Percentiles rank a stretch among this genome's conserved stretches.
phyloP scores from a whole-genome alignment of 1,140 invertebrate genomes.

The Listronotus oregonensis region DNA sequence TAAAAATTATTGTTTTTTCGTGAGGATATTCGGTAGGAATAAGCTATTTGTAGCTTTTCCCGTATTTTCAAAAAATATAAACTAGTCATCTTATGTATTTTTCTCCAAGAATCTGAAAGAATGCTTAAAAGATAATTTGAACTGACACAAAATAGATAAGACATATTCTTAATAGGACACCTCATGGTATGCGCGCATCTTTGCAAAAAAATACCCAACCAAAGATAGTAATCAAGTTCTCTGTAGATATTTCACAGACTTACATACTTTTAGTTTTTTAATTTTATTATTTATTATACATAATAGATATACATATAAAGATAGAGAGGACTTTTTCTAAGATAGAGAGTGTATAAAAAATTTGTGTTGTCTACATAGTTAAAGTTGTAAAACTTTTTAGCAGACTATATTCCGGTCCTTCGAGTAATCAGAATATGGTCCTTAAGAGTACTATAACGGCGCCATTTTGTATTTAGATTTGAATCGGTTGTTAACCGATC shows the following conservation, averaged over 20 bases:
- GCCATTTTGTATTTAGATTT: background rate
- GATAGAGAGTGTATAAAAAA: constrained; percentile 19
- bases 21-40: too few relatives aligned
- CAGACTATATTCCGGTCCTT: constrained; percentile 24
- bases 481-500: background rate
- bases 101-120: too few relatives aligned
- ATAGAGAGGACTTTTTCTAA: constrained; percentile 8
- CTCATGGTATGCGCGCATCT: too few relatives aligned
- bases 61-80: too few relatives aligned
- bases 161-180: too few relatives aligned
- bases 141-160: too few relatives aligned
- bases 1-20: too few relatives aligned
- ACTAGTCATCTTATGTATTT: too few relatives aligned
- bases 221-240: background rate
- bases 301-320: constrained; percentile 7
- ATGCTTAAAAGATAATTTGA: too few relatives aligned
- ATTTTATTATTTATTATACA: background rate
- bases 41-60: too few relatives aligned
- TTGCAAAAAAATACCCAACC: too few relatives aligned
- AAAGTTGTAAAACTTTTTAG: constrained; percentile 5
- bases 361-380: constrained; percentile 19
- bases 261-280: background rate
- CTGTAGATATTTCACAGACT: background rate
- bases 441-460: background rate
- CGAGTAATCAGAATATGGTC: constrained; percentile 15